Evolutionary conservation across 1,140 invertebrate species (phyloP).

Genomic region (Leptinotarsa texana): DNA sequence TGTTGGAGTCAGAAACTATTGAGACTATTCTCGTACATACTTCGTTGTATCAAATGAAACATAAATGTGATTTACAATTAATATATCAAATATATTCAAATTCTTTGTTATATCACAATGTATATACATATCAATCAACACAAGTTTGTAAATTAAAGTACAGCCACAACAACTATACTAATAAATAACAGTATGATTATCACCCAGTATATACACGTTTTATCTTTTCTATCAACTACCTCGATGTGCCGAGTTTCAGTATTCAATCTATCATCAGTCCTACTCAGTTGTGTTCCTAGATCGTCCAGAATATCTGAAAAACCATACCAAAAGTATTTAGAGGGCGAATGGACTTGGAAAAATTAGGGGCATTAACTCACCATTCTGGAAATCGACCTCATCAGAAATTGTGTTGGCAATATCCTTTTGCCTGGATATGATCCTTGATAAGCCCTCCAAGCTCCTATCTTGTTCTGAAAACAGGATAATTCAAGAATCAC

Average conservation of each 20-base stretch:
- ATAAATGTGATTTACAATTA: no score
- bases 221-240: conserved; percentile 69
- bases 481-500: conserved; percentile 3
- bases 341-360: background rate
- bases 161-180: conserved; percentile 55
- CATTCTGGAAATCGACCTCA: conserved; percentile 81
- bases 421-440: conserved; percentile 76
- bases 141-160: background rate
- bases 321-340: conserved; percentile 33
- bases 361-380: conserved; percentile 53
- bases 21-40: no score
- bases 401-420: conserved; percentile 74
- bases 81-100: no score
- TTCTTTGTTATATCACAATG: background rate
- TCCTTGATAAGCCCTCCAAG: conserved; percentile 74
- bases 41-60: no score
- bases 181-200: conserved; percentile 69
- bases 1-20: no score
- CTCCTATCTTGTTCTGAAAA: conserved; percentile 75
- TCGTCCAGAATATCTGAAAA: conserved; percentile 78
- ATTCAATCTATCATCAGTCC: conserved; percentile 68
- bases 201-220: conserved; percentile 74
- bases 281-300: conserved; percentile 73
- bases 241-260: conserved; percentile 69
- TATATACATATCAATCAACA: background rate